Evolutionary conservation across 1,140 invertebrate species (phyloP).

Genomic region (Hestina assimilis): DNA sequence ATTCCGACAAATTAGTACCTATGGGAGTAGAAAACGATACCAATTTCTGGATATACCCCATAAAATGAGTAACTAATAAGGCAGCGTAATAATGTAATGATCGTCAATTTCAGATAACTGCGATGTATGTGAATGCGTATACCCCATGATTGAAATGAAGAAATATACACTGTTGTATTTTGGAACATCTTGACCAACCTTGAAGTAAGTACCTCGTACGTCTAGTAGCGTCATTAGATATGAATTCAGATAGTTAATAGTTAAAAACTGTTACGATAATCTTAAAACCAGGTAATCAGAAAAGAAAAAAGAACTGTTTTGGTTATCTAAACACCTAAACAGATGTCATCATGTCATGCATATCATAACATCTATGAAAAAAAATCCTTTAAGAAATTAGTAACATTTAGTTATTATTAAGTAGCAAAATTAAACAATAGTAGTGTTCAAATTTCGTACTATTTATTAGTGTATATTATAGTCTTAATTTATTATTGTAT

Average conservation of each 20-base stretch:
- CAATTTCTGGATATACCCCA: conserved; percentile 3
- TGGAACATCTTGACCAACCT: conserved; percentile 75
- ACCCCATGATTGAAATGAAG: conserved; percentile 61
- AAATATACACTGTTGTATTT: conserved; percentile 51
- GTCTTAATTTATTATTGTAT: no score
- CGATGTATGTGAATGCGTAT: conserved; percentile 36
- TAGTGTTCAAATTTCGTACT: no score
- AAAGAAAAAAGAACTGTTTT: background rate
- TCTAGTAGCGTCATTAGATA: conserved; percentile 39
- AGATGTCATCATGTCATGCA: no score
- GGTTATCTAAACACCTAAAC: background rate
- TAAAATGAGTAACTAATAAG: conserved; percentile 1
- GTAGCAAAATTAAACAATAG: no score
- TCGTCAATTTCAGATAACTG: conserved; percentile 48
- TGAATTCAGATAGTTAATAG: conserved; percentile 29
- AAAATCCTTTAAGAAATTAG: no score
- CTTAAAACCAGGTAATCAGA: background rate
- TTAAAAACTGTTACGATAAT: conserved; percentile 10
- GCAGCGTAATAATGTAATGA: conserved; percentile 9
- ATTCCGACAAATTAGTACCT: conserved; percentile 56
- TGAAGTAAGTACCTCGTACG: conserved; percentile 62
- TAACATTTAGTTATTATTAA: no score
- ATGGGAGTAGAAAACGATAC: conserved; percentile 42
- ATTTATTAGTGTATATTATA: no score
- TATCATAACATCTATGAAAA: no score